Evolutionary conservation across 2,113 vertebrate species (phyloP), one percentile per base, ranked within the genome.

Genomic region (Myocastor coypus): DNA sequence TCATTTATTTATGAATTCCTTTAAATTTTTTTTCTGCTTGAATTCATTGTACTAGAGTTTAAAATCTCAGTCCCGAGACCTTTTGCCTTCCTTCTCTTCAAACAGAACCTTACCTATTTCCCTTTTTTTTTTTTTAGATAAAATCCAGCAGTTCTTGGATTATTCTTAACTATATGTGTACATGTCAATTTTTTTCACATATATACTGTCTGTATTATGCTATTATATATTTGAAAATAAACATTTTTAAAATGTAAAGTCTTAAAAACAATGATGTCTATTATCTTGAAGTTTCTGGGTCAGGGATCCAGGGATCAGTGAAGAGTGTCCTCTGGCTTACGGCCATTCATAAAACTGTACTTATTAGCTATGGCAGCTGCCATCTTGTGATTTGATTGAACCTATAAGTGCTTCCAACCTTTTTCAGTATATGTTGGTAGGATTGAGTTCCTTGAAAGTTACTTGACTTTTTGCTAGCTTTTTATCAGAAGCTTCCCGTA

Each of bases 401-500:
- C 7, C 4, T 83, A 46, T n/a, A 78, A 73, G 10, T 28, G 22
- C 40, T 91, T 92, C 13, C 69, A 57, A 46, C 64, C 14, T 94
- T 34, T 71, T 14, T 34, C 32, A 61, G 2, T 91, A 17, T 7
- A 71, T 52, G 17, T 71, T 94, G 85, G 69, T 66, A 92, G 20
- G 8, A 78, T 95, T 97, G 7, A 91, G 3, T 94, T 92, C 80
- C 37, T 91, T 90, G 50, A 91, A 57, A 84, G 16, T 64, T 85
- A 52, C 71, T 71, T 28, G 28, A 83, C 5, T 73, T 87, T 89
- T 63, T 61, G 46, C 8, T 42, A 64, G 14, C 14, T 84, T 1
- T 61, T 92, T 24, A 14, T 40, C 52, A 68, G 26, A 57, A 42
- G 64, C 32, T 50, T 46, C 17, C 14, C 8, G 17, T 32, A 87